Conservation (phyloP, 2,113 vertebrate species). For the Grammomys dolichurus region DNA sequence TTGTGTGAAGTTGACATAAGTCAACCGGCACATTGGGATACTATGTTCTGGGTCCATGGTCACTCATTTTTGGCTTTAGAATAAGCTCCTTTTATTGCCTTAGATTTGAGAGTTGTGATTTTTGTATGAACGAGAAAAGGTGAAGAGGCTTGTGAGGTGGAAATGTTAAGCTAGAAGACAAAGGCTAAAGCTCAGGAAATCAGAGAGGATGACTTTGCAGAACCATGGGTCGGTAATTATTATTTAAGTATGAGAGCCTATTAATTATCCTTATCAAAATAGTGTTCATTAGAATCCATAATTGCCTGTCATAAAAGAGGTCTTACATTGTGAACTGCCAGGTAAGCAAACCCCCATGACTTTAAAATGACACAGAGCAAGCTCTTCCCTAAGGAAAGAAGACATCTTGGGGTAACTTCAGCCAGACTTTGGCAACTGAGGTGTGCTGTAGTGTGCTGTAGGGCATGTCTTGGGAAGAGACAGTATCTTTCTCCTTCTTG, state of each 20-base stretch:
- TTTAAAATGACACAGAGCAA: background rate
- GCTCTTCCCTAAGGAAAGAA: background rate
- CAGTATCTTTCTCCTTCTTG: background rate
- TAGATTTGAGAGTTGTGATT: background rate
- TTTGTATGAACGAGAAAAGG: background rate
- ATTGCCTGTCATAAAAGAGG: constrained; percentile 39
- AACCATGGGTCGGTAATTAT: background rate
- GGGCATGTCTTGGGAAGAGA: too few species aligned
- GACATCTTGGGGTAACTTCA: background rate
- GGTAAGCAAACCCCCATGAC: constrained; percentile 11
- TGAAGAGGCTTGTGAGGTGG: background rate
- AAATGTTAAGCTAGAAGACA: background rate
- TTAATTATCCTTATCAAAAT: constrained; percentile 17
- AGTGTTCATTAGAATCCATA: background rate
- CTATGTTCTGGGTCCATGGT: background rate
- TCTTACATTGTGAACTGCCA: background rate
- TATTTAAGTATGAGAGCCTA: background rate
- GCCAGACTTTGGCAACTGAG: background rate
- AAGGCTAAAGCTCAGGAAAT: background rate
- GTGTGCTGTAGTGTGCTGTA: accelerated
- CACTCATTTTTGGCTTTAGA: background rate
- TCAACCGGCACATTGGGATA: background rate
- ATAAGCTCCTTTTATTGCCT: background rate
- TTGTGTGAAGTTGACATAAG: background rate
- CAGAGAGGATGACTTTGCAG: background rate